phyloP scores from a whole-genome alignment of 2,797 vertebrate species.

The Huso huso region DNA sequence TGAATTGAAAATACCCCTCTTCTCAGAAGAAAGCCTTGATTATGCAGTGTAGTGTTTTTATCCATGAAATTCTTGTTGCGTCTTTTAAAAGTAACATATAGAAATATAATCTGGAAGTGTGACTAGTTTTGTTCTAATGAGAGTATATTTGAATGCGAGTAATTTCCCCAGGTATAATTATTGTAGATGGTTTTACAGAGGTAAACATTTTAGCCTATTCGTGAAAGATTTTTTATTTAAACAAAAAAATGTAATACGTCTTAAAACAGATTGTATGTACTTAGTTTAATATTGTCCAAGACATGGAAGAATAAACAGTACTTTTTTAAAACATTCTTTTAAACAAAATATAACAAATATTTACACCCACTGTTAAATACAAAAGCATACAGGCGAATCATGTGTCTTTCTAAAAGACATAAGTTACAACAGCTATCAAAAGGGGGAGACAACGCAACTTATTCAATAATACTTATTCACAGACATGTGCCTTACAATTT shows the following conservation, averaged over 20 bases:
- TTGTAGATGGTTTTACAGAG: too few relatives aligned
- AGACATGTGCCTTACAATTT: conserved; percentile 75
- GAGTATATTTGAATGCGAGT: too few relatives aligned
- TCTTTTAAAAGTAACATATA: too few relatives aligned
- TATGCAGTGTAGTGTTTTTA: too few relatives aligned
- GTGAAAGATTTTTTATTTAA: too few relatives aligned
- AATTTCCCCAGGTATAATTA: too few relatives aligned
- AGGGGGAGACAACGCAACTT: conserved; percentile 77
- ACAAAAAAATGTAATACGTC: not conserved
- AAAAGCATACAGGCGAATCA: conserved; percentile 83
- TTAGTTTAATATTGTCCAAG: conserved; percentile 75
- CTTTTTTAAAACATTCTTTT: conserved; percentile 83
- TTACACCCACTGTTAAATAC: conserved; percentile 92
- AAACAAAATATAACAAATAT: conserved; percentile 98
- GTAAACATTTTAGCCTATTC: too few relatives aligned
- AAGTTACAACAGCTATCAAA: conserved; percentile 83
- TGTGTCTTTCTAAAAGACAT: conserved; percentile 98
- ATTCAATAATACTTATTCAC: conserved; percentile 70
- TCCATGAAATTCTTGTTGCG: too few relatives aligned
- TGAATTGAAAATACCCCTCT: too few relatives aligned
- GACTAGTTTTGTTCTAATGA: too few relatives aligned
- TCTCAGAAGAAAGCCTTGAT: too few relatives aligned
- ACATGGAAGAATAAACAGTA: conserved; percentile 77
- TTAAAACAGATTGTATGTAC: not conserved
- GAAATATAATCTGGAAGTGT: too few relatives aligned